Evolutionary conservation across 2,888 invertebrate species (phyloP).

Genomic region (Branchipolynoe longqiensis): DNA sequence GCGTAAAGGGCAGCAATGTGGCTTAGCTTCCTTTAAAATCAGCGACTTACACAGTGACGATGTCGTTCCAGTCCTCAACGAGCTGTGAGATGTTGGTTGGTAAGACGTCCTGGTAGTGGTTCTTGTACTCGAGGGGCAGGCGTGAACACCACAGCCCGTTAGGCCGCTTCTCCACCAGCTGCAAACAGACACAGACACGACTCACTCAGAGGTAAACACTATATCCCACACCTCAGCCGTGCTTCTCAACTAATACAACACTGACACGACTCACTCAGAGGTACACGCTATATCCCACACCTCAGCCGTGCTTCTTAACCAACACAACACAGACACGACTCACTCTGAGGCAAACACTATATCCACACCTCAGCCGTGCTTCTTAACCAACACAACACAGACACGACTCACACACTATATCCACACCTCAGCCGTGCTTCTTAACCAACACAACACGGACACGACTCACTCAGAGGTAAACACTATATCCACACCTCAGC

Average conservation of each 20-base stretch:
- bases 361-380: no score
- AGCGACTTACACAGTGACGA: constrained; percentile 60
- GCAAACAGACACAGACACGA: neutral
- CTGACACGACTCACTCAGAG: neutral
- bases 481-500: no score
- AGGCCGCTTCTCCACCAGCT: constrained; percentile 70
- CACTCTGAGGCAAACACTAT: neutral
- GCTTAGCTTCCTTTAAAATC: no score
- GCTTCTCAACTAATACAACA: no score
- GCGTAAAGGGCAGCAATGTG: no score
- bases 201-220: neutral
- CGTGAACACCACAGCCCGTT: constrained; percentile 85
- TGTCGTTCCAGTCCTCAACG: constrained; percentile 70
- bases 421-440: no score
- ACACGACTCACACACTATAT: neutral
- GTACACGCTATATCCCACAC: neutral
- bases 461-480: no score
- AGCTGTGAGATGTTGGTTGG: constrained; percentile 86
- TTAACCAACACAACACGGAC: no score
- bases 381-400: no score
- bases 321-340: neutral
- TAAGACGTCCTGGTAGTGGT: constrained; percentile 86
- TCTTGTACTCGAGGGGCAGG: constrained; percentile 84
- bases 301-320: no score
- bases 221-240: no score